A percentile compares a stretch with the other conserved stretches of the same genome.
phyloP scores from a whole-genome alignment of 2,888 invertebrate species.

The Plusia festucae region DNA sequence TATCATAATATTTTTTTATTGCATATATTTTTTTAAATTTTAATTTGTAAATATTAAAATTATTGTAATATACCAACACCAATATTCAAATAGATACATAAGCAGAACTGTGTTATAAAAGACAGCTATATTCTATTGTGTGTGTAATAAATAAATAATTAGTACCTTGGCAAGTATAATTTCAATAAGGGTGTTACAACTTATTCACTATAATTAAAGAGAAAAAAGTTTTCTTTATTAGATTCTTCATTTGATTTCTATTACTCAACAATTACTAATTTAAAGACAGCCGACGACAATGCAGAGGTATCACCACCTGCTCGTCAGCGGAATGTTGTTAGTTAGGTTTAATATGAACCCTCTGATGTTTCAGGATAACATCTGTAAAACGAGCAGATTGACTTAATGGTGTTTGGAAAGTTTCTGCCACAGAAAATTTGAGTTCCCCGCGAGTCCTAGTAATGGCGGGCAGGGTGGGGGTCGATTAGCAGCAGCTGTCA shows the following conservation, averaged over 20 bases:
- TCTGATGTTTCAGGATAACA: constrained; percentile 68
- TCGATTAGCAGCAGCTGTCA: constrained; percentile 87
- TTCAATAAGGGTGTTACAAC: no score
- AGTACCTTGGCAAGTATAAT: no score
- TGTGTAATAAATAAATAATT: no score
- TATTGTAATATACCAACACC: no score
- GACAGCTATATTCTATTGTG: no score
- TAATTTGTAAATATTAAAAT: no score
- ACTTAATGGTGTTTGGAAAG: constrained; percentile 87
- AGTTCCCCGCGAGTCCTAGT: constrained; percentile 78
- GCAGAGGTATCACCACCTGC: constrained; percentile 5
- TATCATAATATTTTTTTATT: not conserved
- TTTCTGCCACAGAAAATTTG: constrained; percentile 82
- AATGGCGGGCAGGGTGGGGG: constrained; percentile 65
- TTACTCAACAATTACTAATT: not conserved
- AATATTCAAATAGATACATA: no score
- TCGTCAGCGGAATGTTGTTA: constrained; percentile 7
- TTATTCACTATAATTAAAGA: no score
- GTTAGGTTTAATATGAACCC: constrained; percentile 69
- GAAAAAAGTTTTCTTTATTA: no score
- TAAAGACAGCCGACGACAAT: not conserved
- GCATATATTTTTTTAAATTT: no score
- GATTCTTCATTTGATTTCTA: no score
- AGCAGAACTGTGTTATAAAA: no score
- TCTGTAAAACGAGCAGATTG: constrained; percentile 87